Conservation (phyloP, 2,888 invertebrate species). For the Campaea margaritaria region DNA sequence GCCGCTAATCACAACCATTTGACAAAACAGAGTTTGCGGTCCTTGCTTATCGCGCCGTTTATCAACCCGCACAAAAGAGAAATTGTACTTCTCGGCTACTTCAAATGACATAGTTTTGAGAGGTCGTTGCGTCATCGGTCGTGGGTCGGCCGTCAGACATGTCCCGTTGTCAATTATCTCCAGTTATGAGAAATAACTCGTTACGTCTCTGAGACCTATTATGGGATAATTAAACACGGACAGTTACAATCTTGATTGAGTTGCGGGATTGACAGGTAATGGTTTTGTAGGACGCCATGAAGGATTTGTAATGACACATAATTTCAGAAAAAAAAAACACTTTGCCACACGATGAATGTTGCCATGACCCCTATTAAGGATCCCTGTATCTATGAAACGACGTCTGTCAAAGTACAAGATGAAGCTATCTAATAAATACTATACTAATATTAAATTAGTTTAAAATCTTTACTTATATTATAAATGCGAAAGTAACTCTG, state of each 20-base stretch:
- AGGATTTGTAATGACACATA: too few species aligned
- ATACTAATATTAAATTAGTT: too few species aligned
- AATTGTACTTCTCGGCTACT: slow-evolving; percentile 24
- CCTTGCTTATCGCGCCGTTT: slow-evolving; percentile 33
- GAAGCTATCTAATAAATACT: too few species aligned
- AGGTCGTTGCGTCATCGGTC: slow-evolving; percentile 33
- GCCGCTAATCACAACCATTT: too few species aligned
- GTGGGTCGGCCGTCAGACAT: slow-evolving; percentile 11
- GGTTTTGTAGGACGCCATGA: background rate
- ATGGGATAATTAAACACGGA: slow-evolving; percentile 18
- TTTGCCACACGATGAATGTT: too few species aligned
- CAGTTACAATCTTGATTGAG: slow-evolving; percentile 16
- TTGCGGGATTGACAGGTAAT: background rate
- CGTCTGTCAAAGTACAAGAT: too few species aligned
- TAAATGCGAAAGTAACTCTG: too few species aligned
- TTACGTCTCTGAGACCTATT: slow-evolving; percentile 9
- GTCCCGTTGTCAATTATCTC: slow-evolving; percentile 23
- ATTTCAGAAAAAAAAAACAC: too few species aligned
- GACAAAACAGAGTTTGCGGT: slow-evolving; percentile 1
- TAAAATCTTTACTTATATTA: too few species aligned
- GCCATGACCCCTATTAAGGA: too few species aligned
- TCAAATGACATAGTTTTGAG: slow-evolving; percentile 32
- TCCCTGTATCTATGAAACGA: too few species aligned
- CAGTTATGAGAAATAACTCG: slow-evolving; percentile 23
- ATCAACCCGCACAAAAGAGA: slow-evolving; percentile 37